phyloP scores from a whole-genome alignment of 2,797 vertebrate genomes.

The Periophthalmus magnuspinnatus region DNA sequence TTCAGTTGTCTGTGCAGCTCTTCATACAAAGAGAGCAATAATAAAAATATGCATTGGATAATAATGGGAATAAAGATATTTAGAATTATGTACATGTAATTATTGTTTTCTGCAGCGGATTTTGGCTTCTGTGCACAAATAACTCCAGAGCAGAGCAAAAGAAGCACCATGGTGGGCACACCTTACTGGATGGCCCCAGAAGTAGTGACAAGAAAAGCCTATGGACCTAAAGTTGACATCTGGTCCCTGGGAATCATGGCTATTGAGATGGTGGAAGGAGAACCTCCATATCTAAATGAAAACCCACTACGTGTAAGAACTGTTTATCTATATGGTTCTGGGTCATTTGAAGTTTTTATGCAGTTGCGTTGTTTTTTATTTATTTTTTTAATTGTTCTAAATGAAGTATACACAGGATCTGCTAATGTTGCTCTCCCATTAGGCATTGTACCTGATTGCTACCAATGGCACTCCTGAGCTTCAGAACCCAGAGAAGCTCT shows the following conservation, averaged over 20 bases:
- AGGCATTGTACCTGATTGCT: slow-evolving; percentile 97
- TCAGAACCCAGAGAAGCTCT: slow-evolving; percentile 96
- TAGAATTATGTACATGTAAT: not conserved
- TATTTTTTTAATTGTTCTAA: not conserved
- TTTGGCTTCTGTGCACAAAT: slow-evolving; percentile 99
- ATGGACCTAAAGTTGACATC: slow-evolving; percentile 97
- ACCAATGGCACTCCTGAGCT: slow-evolving; percentile 97
- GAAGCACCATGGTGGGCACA: slow-evolving; percentile 98
- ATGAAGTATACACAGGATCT: not conserved
- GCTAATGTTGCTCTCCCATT: slow-evolving; percentile 10
- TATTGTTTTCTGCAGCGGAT: slow-evolving; percentile 80
- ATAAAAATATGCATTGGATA: not conserved
- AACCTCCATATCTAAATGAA: slow-evolving; percentile 96
- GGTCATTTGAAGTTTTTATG: not conserved
- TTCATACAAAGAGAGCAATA: not conserved
- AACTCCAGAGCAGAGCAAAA: slow-evolving; percentile 97
- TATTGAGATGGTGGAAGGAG: slow-evolving; percentile 98
- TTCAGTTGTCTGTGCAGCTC: not conserved
- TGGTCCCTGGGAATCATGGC: slow-evolving; percentile 99
- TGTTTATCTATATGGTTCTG: not conserved
- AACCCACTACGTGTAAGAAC: slow-evolving; percentile 93
- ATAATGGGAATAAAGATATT: not conserved
- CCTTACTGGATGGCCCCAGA: slow-evolving; percentile 99
- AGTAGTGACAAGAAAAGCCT: slow-evolving; percentile 96
- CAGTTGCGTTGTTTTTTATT: not conserved